phyloP scores from a whole-genome alignment of 2,797 vertebrate genomes.

The Megalops cyprinoides region DNA sequence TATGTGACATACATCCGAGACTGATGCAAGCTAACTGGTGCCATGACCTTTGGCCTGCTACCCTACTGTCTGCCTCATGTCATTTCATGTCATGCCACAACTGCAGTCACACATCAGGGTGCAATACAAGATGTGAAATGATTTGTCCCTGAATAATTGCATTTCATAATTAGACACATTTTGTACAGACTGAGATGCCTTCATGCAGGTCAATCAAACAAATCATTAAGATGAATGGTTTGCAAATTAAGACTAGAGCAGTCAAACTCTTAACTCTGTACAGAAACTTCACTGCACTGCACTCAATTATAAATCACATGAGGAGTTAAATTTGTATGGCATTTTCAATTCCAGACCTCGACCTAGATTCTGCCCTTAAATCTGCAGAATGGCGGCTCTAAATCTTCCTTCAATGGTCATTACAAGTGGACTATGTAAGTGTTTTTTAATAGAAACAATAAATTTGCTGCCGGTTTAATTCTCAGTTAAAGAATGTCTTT shows the following conservation, averaged over 20 bases:
- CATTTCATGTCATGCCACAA: not conserved
- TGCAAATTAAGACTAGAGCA: not conserved
- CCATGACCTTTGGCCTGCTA: too few species aligned
- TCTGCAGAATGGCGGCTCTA: slow-evolving; percentile 46
- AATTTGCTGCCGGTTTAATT: slow-evolving; percentile 57
- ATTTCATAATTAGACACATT: not conserved
- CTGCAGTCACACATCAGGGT: too few species aligned
- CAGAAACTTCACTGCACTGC: not conserved
- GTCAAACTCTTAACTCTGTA: not conserved
- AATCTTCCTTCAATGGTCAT: slow-evolving; percentile 54
- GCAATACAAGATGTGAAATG: not conserved
- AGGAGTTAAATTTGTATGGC: not conserved
- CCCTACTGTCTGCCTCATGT: not conserved
- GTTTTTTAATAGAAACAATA: slow-evolving; percentile 57
- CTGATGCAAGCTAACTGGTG: too few species aligned
- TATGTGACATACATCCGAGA: too few species aligned
- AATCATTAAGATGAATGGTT: not conserved
- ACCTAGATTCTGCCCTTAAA: slow-evolving; percentile 49
- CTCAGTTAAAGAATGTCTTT: slow-evolving; percentile 43
- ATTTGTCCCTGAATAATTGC: too few species aligned
- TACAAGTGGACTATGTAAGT: slow-evolving; percentile 34
- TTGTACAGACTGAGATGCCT: not conserved
- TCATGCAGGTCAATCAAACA: not conserved
- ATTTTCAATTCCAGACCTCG: slow-evolving; percentile 9
- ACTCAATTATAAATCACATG: not conserved